Conservation (phyloP, 2,888 invertebrate species). For the Cepaea hortensis region DNA sequence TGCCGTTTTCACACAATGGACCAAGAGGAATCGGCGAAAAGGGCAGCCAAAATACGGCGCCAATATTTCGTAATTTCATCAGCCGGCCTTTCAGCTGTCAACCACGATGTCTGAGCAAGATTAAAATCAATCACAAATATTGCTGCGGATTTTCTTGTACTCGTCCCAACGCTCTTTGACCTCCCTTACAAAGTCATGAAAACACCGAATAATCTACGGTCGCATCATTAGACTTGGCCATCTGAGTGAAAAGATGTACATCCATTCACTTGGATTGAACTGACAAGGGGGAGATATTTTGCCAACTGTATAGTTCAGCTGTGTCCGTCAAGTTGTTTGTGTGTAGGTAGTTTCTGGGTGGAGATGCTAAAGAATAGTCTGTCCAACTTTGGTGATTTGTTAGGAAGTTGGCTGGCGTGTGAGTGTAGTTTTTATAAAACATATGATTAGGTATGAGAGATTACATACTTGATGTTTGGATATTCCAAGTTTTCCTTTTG, state of each 20-base stretch:
- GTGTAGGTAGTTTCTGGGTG: too few relatives aligned
- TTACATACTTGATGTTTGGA: too few relatives aligned
- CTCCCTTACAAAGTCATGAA: neutral
- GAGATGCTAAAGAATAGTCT: too few relatives aligned
- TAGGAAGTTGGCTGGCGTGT: too few relatives aligned
- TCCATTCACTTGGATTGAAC: too few relatives aligned
- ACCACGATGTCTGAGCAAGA: conserved; percentile 6
- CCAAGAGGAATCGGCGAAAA: neutral
- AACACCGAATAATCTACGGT: neutral
- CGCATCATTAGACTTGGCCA: conserved; percentile 6
- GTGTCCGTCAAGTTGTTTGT: too few relatives aligned
- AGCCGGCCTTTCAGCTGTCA: conserved; percentile 21
- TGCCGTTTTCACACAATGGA: neutral
- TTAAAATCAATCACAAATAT: conserved; percentile 39
- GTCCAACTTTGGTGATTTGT: too few relatives aligned
- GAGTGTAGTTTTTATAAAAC: too few relatives aligned
- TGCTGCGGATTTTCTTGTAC: neutral
- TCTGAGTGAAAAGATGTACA: neutral
- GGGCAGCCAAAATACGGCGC: conserved; percentile 26
- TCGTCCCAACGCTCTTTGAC: neutral
- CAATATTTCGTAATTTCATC: conserved; percentile 39
- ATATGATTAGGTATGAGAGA: too few relatives aligned
- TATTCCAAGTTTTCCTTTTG: too few relatives aligned
- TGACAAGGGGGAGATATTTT: too few relatives aligned
- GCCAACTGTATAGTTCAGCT: too few relatives aligned